Conservation (phyloP, 2,797 vertebrate genomes). For the Oreortyx pictus region DNA sequence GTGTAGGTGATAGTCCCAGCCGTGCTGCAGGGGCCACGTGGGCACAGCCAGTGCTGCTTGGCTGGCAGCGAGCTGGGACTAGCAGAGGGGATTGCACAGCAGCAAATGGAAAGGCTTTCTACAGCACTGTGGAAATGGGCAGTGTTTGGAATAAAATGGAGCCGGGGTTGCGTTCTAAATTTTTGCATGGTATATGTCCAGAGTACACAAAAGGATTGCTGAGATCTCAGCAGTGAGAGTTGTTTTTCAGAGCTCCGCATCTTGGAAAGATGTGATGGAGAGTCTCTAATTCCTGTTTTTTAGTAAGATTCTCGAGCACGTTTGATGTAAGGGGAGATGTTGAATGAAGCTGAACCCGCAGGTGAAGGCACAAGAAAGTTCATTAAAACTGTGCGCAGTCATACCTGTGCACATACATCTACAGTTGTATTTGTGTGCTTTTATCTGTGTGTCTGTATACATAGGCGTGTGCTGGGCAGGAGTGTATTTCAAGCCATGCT, state of each 20-base stretch:
- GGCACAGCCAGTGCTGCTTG: not conserved
- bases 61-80: not conserved
- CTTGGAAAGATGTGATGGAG: accelerated
- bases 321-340: not conserved
- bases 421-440: accelerated
- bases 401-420: accelerated
- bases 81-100: too few relatives aligned
- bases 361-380: not conserved
- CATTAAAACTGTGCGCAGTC: not conserved
- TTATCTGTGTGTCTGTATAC: accelerated
- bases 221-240: accelerated
- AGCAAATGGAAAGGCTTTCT: not conserved
- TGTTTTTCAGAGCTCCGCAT: not conserved
- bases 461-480: accelerated
- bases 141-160: not conserved
- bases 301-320: not conserved
- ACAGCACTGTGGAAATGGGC: accelerated
- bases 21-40: not conserved
- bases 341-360: not conserved
- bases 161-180: not conserved
- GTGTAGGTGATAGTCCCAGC: not conserved
- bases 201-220: accelerated
- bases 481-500: not conserved
- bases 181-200: not conserved
- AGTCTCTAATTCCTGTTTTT: not conserved